phyloP scores from a whole-genome alignment of 2,797 vertebrate genomes.

The Discoglossus pictus region DNA sequence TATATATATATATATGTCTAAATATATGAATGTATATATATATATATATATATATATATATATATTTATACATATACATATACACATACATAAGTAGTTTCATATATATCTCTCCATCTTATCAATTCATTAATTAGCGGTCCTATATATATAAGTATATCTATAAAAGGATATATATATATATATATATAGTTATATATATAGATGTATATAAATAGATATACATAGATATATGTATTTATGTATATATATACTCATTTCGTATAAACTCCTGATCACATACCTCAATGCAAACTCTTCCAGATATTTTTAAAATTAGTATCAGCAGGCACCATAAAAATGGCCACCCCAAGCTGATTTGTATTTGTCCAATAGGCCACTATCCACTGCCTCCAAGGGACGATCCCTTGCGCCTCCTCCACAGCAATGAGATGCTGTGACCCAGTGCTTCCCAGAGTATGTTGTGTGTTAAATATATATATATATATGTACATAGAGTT shows the following conservation, averaged over 20 bases:
- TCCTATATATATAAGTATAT: neutral
- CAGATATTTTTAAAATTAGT: neutral
- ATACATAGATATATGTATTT: too few relatives aligned
- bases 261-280: neutral
- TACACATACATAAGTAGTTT: too few relatives aligned
- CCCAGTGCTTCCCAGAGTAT: slow-evolving; percentile 33
- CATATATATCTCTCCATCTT: neutral
- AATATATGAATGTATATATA: too few relatives aligned
- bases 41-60: too few relatives aligned
- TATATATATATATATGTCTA: neutral
- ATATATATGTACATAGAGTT: slow-evolving; percentile 22
- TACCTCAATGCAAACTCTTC: slow-evolving; percentile 19
- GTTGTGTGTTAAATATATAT: slow-evolving; percentile 23
- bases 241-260: neutral
- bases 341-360: too few relatives aligned
- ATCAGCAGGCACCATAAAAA: too few relatives aligned
- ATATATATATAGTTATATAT: too few relatives aligned
- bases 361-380: neutral
- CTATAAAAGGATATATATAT: too few relatives aligned
- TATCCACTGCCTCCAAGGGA: neutral
- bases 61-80: too few relatives aligned
- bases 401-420: slow-evolving; percentile 2
- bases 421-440: neutral
- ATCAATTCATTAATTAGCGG: too few relatives aligned
- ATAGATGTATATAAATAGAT: too few relatives aligned